Evolutionary conservation across 1,140 invertebrate species (phyloP), one percentile per base, ranked within the genome.

Genomic region (Condylostylus longicornis): DNA sequence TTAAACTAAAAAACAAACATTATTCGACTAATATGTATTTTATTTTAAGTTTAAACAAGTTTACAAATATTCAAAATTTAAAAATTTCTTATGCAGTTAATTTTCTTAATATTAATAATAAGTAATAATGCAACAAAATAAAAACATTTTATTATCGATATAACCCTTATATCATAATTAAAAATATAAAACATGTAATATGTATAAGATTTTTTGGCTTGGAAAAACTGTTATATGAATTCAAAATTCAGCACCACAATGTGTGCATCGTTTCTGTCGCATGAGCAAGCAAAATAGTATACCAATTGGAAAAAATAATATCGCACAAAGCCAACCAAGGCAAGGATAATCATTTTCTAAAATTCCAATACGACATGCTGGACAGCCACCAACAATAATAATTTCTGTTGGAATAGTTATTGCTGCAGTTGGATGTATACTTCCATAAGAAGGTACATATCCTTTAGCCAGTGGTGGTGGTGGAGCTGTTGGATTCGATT

Each of bases 251-350:
- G 79, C 78, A 13, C 79, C 79, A 62, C 82, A 87, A 58, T 83
- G 80, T 17, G 71, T 71, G 51, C 83, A 87, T 22, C 78, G 66
- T 51, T 75, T 68, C 44, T 82, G 74, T 44, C 74, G 73, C 63
- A 82, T 66, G 0, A 74, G 61, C 23, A 86, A 53, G 51, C 83
- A 87, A 49, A 78, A 84, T 0, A 86, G 55, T 32, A 87, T 71
- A 25, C 83, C 83, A 21, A 85, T 30, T 1, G 83, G 83, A 43
- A 87, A 88, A 55, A 82, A 85, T 30, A 82, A 64, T 42, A 88
- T 81, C 4, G 82, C 82, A 62, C 80, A 84, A 15, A 75, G 66
- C 2, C 87, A 55, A 18, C 81, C 83, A 13, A 79, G 57, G 49
- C 76, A 78, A 2, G 80, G 76, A 46, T 71, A 81, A 49, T 82